Conservation (phyloP, 2,797 vertebrate genomes). For the Rhyacichthys aspro region DNA sequence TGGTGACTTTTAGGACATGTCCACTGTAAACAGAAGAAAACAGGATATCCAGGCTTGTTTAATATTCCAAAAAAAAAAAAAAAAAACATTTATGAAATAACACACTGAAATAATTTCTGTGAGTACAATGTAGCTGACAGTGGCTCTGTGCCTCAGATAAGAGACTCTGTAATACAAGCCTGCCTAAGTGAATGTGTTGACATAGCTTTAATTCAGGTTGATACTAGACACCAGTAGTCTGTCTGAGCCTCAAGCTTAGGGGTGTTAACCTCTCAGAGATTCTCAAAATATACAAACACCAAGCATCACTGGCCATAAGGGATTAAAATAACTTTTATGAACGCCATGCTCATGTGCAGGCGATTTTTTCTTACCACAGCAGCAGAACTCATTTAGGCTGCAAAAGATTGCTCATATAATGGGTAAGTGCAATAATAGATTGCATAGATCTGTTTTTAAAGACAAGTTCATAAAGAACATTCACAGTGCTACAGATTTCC, state of each 20-base stretch:
- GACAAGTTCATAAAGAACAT: too few species aligned
- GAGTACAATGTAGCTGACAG: slow-evolving; percentile 46
- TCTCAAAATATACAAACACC: slow-evolving; percentile 83
- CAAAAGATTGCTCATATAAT: slow-evolving; percentile 12
- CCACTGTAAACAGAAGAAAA: too few species aligned
- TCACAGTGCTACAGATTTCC: too few species aligned
- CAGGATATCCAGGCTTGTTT: too few species aligned
- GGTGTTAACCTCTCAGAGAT: slow-evolving; percentile 83
- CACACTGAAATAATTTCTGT: slow-evolving; percentile 9
- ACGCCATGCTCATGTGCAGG: slow-evolving; percentile 62
- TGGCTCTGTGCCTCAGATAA: slow-evolving; percentile 71
- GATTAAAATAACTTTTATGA: slow-evolving; percentile 80
- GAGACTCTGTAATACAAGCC: slow-evolving; percentile 76
- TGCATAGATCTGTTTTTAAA: too few species aligned
- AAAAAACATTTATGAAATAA: too few species aligned
- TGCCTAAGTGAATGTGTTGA: slow-evolving; percentile 81
- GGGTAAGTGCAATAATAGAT: too few species aligned
- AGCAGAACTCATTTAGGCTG: too few species aligned
- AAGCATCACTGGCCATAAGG: slow-evolving; percentile 63
- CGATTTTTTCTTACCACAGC: too few species aligned
- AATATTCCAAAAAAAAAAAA: too few species aligned
- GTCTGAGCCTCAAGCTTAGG: slow-evolving; percentile 73
- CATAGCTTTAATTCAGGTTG: slow-evolving; percentile 85
- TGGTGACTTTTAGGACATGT: too few species aligned
- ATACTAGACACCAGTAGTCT: slow-evolving; percentile 81